Conservation (phyloP, 2,797 vertebrate species). For the Phataginus tetradactyla region DNA sequence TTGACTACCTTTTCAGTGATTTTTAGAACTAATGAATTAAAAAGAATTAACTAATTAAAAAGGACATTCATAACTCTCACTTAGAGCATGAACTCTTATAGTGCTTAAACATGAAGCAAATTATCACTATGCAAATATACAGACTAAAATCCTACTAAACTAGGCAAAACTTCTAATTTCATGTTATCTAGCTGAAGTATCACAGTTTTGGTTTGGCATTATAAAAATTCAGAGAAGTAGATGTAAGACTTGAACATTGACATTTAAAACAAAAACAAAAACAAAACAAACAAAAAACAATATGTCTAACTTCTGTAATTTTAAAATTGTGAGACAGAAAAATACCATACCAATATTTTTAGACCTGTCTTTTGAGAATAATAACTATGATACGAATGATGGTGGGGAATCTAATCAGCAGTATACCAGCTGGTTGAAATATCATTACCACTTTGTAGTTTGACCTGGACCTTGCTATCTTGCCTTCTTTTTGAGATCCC, state of each 20-base stretch:
- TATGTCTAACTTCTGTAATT: neutral
- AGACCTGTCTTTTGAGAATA: slow-evolving; percentile 2
- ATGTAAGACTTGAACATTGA: neutral
- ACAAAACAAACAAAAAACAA: neutral
- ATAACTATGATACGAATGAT: neutral
- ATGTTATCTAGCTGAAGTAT: slow-evolving; percentile 49
- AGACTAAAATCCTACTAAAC: slow-evolving; percentile 38
- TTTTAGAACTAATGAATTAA: neutral
- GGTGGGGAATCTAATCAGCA: neutral
- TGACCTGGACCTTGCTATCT: neutral
- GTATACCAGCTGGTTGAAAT: neutral
- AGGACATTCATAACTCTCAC: neutral
- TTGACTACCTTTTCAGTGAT: neutral
- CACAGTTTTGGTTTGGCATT: slow-evolving; percentile 27
- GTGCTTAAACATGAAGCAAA: neutral
- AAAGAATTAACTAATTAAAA: slow-evolving; percentile 41
- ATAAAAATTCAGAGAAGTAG: slow-evolving; percentile 43
- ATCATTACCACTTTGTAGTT: neutral
- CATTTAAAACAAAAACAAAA: slow-evolving; percentile 35
- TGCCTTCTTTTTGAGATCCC: neutral
- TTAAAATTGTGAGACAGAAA: slow-evolving; percentile 29
- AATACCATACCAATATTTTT: slow-evolving; percentile 7
- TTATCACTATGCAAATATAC: neutral
- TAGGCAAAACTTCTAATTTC: slow-evolving; percentile 18
- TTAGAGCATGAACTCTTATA: neutral